Conservation (phyloP, 37 sponge, comb jelly and placozoan genomes). For the Haliclona indistincta region DNA sequence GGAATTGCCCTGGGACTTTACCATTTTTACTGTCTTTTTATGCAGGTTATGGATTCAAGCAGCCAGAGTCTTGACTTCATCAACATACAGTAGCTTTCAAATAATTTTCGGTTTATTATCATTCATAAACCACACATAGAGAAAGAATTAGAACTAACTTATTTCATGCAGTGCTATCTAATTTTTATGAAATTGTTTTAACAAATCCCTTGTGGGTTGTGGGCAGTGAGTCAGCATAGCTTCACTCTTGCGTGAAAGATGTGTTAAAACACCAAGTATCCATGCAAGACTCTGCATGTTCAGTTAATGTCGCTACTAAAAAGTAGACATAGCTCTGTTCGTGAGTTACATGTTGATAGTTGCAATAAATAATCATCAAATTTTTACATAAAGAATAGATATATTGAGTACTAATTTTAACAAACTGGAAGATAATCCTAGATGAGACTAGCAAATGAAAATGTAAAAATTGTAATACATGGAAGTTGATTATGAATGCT, state of each 20-base stretch:
- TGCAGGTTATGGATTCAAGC: neutral
- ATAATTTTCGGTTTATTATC: no score
- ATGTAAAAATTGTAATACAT: neutral
- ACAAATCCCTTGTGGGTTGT: no score
- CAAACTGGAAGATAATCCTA: neutral
- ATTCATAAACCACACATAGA: no score
- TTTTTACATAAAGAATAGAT: neutral
- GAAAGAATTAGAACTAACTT: no score
- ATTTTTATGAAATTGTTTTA: no score
- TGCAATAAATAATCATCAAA: conserved; percentile 6
- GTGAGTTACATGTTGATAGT: neutral
- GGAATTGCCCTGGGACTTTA: neutral
- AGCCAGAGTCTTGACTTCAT: neutral
- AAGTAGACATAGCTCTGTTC: no score
- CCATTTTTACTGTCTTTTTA: neutral
- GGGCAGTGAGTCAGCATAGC: no score
- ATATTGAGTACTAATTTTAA: neutral
- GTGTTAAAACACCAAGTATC: no score
- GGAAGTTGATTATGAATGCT: neutral
- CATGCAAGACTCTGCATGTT: no score
- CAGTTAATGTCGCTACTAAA: no score
- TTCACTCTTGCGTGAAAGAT: no score
- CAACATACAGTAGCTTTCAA: neutral
- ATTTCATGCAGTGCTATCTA: no score
- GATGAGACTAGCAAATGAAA: neutral